phyloP scores from a whole-genome alignment of 2,888 invertebrate genomes.

The Troides aeacus region DNA sequence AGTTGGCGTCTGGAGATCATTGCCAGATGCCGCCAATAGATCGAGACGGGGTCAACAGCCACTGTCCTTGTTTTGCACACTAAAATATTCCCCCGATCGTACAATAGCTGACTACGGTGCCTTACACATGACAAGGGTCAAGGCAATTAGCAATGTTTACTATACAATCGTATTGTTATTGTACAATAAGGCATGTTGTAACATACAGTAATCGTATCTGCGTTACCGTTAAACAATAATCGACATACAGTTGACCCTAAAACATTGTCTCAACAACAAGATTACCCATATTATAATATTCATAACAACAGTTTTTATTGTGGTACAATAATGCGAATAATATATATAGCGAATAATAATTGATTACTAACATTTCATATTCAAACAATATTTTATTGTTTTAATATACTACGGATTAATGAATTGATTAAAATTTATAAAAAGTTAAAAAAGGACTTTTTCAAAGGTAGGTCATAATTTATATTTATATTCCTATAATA shows the following conservation, averaged over 20 bases:
- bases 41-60: constrained; percentile 78
- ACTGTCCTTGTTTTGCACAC: constrained; percentile 77
- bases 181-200: constrained; percentile 31
- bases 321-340: too few species aligned
- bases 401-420: neutral
- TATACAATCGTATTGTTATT: constrained; percentile 28
- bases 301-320: neutral
- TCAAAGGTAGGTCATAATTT: neutral
- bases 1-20: constrained; percentile 68
- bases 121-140: constrained; percentile 52
- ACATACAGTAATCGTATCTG: constrained; percentile 12
- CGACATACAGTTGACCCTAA: constrained; percentile 20
- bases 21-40: constrained; percentile 76
- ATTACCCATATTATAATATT: neutral
- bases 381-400: too few species aligned
- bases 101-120: constrained; percentile 43
- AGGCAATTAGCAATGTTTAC: constrained; percentile 49
- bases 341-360: too few species aligned
- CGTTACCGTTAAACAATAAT: constrained; percentile 21
- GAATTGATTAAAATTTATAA: neutral
- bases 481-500: neutral
- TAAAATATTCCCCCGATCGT: constrained; percentile 60
- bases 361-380: too few species aligned
- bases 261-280: constrained; percentile 5
- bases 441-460: neutral